These are phyloP conservation scores for Drosophila birchii DNA, from an alignment of 2,888 invertebrate species.

Conservation along the genomic window DNA sequence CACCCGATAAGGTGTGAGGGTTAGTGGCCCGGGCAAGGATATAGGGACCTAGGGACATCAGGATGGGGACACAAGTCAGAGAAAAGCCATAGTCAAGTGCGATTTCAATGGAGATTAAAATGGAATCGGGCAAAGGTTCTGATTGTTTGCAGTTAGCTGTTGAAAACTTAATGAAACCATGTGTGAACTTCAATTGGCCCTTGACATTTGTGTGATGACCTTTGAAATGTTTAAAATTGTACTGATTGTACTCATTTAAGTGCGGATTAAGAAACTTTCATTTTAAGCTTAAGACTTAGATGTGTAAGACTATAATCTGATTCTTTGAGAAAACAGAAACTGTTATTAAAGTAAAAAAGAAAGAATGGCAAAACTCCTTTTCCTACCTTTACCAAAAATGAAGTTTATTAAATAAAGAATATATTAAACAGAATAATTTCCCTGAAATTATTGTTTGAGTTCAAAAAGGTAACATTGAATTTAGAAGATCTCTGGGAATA, in stretches of 20 bases:
- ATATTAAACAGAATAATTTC: too few species aligned
- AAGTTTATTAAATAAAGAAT: not conserved
- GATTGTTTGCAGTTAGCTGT: slow-evolving; percentile 22
- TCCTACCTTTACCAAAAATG: too few species aligned
- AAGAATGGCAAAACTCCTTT: not conserved
- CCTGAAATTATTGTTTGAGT: not conserved
- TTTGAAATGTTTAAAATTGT: slow-evolving; percentile 3
- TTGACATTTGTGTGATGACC: slow-evolving; percentile 19
- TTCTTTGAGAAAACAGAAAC: too few species aligned
- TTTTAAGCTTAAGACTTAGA: not conserved
- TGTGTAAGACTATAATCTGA: not conserved
- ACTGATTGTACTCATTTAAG: not conserved
- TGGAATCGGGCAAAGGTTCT: slow-evolving; percentile 16
- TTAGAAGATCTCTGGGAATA: not conserved
- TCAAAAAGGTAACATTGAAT: not conserved
- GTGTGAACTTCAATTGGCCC: slow-evolving; percentile 23
- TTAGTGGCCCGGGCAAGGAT: slow-evolving; percentile 18
- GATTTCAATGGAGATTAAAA: slow-evolving; percentile 40
- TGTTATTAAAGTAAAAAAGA: not conserved
- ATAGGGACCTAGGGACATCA: not conserved
- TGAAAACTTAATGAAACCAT: slow-evolving; percentile 35
- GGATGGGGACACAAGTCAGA: not conserved
- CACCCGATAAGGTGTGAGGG: slow-evolving; percentile 16
- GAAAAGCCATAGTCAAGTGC: slow-evolving; percentile 22
- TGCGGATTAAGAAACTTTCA: not conserved